Percentiles rank a stretch among this genome's conserved stretches.
phyloP scores from a whole-genome alignment of 2,888 invertebrate species.

The Brachypterus glaber region DNA sequence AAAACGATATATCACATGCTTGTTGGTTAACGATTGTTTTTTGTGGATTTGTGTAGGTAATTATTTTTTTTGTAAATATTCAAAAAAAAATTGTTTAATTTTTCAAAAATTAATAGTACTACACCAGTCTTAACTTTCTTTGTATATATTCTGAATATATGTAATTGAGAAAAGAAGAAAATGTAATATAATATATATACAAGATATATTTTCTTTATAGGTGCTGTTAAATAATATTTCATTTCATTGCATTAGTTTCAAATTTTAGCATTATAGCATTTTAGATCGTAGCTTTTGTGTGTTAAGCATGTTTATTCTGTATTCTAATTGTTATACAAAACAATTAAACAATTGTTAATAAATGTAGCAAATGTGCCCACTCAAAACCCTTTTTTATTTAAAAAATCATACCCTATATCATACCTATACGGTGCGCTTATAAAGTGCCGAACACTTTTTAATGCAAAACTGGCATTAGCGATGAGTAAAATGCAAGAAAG shows the following conservation, averaged over 20 bases:
- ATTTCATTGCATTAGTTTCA: slow-evolving; percentile 19
- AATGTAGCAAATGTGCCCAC: slow-evolving; percentile 40
- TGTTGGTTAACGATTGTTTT: no score
- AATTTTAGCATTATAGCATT: slow-evolving; percentile 32
- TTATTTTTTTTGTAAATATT: no score
- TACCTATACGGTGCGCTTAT: no score
- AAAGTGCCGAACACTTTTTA: no score
- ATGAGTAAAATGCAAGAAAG: no score
- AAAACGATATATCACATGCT: no score
- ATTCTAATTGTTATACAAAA: slow-evolving; percentile 41
- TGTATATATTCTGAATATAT: slow-evolving; percentile 19
- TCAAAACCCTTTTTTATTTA: slow-evolving; percentile 16
- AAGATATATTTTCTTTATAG: slow-evolving; percentile 20
- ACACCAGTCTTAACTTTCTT: slow-evolving; percentile 17
- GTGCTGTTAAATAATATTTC: slow-evolving; percentile 10
- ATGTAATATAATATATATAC: slow-evolving; percentile 24
- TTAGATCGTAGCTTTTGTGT: slow-evolving; percentile 38
- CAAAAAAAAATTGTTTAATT: no score
- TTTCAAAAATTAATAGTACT: no score
- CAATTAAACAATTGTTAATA: slow-evolving; percentile 40
- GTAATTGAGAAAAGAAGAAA: slow-evolving; percentile 20
- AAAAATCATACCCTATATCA: no score
- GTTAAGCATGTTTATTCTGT: slow-evolving; percentile 40
- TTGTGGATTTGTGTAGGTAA: no score
- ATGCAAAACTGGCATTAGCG: no score